A percentile compares a stretch with the other conserved stretches of the same genome.
These are phyloP conservation scores for Lepidurus packardi DNA, from an alignment of 1,140 invertebrate genomes.

Conservation along the genomic window DNA sequence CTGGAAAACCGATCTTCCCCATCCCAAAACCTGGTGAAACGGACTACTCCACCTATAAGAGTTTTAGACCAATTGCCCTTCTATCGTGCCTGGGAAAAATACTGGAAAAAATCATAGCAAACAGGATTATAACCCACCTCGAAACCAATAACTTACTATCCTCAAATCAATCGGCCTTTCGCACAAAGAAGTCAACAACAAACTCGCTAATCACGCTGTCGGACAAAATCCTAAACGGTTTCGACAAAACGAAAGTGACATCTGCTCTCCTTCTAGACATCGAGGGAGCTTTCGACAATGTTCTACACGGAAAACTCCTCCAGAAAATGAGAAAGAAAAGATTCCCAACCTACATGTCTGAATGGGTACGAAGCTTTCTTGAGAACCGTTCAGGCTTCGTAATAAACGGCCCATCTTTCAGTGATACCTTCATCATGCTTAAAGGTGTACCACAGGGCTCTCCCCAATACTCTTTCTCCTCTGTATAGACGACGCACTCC, in stretches of 20 bases:
- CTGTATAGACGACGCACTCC: slow-evolving; percentile 24
- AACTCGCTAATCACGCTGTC: not conserved
- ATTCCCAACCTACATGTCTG: not conserved
- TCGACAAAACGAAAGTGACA: slow-evolving; percentile 26
- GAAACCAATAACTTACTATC: slow-evolving; percentile 22
- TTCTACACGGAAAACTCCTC: not conserved
- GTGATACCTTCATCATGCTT: not conserved
- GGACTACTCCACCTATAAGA: not conserved
- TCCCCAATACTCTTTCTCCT: slow-evolving; percentile 13
- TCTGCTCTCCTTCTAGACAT: slow-evolving; percentile 21
- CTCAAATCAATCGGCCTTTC: slow-evolving; percentile 12
- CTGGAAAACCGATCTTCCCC: slow-evolving; percentile 17
- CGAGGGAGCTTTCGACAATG: slow-evolving; percentile 25
- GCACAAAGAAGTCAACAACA: slow-evolving; percentile 11
- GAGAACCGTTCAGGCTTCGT: not conserved
- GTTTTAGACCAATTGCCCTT: slow-evolving; percentile 16
- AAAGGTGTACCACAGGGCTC: slow-evolving; percentile 25
- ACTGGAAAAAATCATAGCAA: slow-evolving; percentile 23
- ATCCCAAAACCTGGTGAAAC: slow-evolving; percentile 18
- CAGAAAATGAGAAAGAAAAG: not conserved
- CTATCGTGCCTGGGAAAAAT: slow-evolving; percentile 17
- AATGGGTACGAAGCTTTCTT: not conserved
- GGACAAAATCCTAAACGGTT: slow-evolving; percentile 25
- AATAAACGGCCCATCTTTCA: not conserved
- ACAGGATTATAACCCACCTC: not conserved